A percentile compares a stretch with the other conserved stretches of the same genome.
These are phyloP conservation scores for Pteruthius melanotis DNA, from an alignment of 2,113 vertebrate species.

Conservation along the genomic window DNA sequence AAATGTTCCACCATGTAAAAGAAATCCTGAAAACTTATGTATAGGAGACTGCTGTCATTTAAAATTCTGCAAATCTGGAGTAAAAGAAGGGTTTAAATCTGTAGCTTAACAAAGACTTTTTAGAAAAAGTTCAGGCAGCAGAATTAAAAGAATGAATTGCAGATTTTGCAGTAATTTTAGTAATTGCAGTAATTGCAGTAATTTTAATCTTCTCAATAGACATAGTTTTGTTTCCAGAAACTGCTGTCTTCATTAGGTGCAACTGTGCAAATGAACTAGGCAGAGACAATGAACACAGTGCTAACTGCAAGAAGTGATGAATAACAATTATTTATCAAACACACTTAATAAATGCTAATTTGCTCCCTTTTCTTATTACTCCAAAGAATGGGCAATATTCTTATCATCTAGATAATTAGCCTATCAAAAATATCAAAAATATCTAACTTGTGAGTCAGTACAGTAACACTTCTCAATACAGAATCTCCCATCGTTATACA, in stretches of 20 bases:
- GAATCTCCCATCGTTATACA: not conserved
- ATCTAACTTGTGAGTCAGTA: constrained; percentile 1
- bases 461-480: not conserved
- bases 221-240: constrained; percentile 30
- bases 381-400: not conserved
- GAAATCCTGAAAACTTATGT: not conserved
- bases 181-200: too few relatives aligned
- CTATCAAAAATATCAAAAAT: not conserved
- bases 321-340: constrained; percentile 48
- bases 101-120: constrained; percentile 28
- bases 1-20: constrained; percentile 36
- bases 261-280: constrained; percentile 42
- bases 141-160: constrained; percentile 39
- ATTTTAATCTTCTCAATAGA: constrained; percentile 38
- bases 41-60: not conserved
- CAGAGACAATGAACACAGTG: constrained; percentile 56
- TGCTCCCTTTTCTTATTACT: not conserved
- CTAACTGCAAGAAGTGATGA: constrained; percentile 8
- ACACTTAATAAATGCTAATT: constrained; percentile 45
- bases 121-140: constrained; percentile 43
- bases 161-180: constrained; percentile 26
- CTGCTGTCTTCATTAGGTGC: not conserved
- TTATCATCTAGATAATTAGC: constrained; percentile 17
- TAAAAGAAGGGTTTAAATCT: not conserved
- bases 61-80: not conserved